Evolutionary conservation across 37 sponge, comb jelly and placozoan species (phyloP).

Genomic region (Theonella swinhoei): DNA sequence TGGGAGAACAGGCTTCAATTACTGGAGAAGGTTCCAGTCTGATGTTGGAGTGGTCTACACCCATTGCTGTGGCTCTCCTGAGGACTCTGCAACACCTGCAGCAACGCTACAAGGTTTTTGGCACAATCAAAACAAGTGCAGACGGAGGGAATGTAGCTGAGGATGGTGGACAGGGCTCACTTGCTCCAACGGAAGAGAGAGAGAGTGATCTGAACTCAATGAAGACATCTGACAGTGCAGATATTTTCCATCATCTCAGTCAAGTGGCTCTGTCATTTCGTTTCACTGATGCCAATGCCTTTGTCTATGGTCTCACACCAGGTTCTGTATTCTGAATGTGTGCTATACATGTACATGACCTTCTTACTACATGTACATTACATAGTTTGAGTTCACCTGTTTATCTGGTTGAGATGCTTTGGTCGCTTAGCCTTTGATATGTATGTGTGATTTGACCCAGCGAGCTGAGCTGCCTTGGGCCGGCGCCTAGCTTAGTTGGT

Average conservation of each 20-base stretch:
- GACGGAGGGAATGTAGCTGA: neutral
- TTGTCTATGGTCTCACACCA: slow-evolving; percentile 46
- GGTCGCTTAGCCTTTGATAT: too few relatives aligned
- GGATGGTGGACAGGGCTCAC: neutral
- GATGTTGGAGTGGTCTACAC: slow-evolving; percentile 58
- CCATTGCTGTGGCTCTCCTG: slow-evolving; percentile 1
- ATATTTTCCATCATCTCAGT: neutral
- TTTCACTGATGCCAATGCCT: slow-evolving; percentile 34
- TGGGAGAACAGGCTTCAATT: neutral
- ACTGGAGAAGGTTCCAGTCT: slow-evolving; percentile 41
- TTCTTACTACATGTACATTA: too few relatives aligned
- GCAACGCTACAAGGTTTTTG: slow-evolving; percentile 24
- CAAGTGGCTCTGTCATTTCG: slow-evolving; percentile 5
- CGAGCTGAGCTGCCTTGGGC: too few relatives aligned
- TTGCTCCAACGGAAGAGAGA: neutral
- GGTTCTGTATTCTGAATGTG: too few relatives aligned
- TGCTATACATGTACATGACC: too few relatives aligned
- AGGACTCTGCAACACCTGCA: slow-evolving; percentile 18
- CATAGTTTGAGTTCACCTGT: too few relatives aligned
- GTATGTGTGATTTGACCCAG: too few relatives aligned
- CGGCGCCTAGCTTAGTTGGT: too few relatives aligned
- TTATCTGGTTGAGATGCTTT: too few relatives aligned
- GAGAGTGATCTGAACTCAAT: too few relatives aligned
- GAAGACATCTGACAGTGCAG: neutral
- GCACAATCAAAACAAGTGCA: neutral